These are phyloP conservation scores for Gallinago stenura DNA, from an alignment of 2,797 vertebrate species.

Conservation along the genomic window DNA sequence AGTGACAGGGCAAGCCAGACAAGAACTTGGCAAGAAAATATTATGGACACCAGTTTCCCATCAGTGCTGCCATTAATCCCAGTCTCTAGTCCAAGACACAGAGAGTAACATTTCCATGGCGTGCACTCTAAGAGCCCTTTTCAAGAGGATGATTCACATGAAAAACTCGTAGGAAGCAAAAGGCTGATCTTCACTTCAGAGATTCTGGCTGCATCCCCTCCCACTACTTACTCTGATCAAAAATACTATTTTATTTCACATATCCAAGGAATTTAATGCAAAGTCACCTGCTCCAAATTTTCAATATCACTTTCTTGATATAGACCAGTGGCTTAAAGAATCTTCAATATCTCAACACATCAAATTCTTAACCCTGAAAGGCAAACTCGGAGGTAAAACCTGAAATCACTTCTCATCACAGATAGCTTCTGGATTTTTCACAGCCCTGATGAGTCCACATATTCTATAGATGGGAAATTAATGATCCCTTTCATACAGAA, in stretches of 20 bases:
- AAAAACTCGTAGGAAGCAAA: background rate
- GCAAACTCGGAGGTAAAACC: background rate
- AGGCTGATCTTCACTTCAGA: background rate
- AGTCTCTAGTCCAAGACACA: background rate
- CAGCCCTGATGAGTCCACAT: background rate
- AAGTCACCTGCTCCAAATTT: background rate
- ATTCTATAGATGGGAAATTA: background rate
- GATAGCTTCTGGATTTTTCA: background rate
- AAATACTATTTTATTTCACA: background rate
- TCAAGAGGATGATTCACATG: background rate
- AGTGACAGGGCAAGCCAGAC: background rate
- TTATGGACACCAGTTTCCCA: background rate
- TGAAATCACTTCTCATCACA: background rate
- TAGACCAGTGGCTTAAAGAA: background rate
- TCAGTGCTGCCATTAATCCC: background rate
- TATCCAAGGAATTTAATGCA: background rate
- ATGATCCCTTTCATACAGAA: slow-evolving; percentile 23
- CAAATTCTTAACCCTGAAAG: background rate
- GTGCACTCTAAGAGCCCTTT: background rate
- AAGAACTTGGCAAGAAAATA: background rate
- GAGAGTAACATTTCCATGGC: background rate
- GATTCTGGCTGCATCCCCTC: background rate
- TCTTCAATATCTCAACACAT: background rate
- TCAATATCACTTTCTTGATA: background rate
- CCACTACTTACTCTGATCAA: background rate